These are phyloP conservation scores for Pseudanteris insignis DNA, from an alignment of 2,888 invertebrate species.

Conservation along the genomic window DNA sequence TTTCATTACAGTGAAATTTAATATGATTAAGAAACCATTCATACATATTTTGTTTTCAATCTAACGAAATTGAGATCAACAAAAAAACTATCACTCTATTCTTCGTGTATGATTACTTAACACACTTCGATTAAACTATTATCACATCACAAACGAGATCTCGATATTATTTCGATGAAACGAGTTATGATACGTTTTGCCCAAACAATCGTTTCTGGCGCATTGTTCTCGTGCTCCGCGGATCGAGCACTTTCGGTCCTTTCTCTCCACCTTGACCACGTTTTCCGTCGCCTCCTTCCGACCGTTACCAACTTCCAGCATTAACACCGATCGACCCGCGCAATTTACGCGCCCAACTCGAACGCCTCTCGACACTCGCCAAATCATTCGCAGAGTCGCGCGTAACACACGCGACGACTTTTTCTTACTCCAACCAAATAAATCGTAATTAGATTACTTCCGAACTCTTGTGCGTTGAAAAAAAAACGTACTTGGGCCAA, in stretches of 20 bases:
- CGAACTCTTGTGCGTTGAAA: too few species aligned
- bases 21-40: too few species aligned
- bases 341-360: slow-evolving; percentile 14
- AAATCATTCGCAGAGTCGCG: slow-evolving; percentile 11
- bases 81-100: too few species aligned
- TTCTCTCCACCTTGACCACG: slow-evolving; percentile 38
- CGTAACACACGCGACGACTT: too few species aligned
- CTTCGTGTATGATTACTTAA: too few species aligned
- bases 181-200: slow-evolving; percentile 5
- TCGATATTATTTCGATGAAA: too few species aligned
- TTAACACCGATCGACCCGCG: slow-evolving; percentile 24
- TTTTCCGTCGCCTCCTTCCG: slow-evolving; percentile 17
- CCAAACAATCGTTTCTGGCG: slow-evolving; percentile 8
- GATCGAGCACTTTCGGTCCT: slow-evolving; percentile 29
- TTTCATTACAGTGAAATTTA: too few species aligned
- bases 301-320: slow-evolving; percentile 20
- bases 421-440: too few species aligned
- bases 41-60: too few species aligned
- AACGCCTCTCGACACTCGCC: slow-evolving; percentile 10
- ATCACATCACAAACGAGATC: background rate
- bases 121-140: background rate
- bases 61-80: too few species aligned
- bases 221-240: slow-evolving; percentile 6
- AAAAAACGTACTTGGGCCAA: too few species aligned
- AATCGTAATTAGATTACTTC: too few species aligned